Conservation (phyloP, 53 echinoderm and acorn worm species). For the Luidia sarsii region DNA sequence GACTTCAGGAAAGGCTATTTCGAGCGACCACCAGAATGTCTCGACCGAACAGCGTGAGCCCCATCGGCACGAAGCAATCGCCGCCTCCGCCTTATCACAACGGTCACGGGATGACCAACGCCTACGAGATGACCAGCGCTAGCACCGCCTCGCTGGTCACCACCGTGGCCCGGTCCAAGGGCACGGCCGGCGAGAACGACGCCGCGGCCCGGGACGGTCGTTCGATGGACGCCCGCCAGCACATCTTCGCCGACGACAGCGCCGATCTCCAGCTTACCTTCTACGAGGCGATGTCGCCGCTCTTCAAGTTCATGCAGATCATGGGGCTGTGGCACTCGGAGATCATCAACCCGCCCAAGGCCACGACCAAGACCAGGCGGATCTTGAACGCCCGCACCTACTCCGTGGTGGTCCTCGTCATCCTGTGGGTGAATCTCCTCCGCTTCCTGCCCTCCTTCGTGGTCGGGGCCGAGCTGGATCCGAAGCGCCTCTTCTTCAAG, state of each 20-base stretch:
- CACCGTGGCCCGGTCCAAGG: not conserved
- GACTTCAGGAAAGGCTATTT: too few relatives aligned
- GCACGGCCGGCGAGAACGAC: not conserved
- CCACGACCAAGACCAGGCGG: constrained; percentile 45
- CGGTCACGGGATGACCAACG: not conserved
- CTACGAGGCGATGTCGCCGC: constrained; percentile 67
- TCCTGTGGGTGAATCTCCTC: constrained; percentile 81
- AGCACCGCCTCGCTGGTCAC: not conserved
- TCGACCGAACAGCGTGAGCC: constrained; percentile 13
- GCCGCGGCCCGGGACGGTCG: too few relatives aligned
- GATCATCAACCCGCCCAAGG: constrained; percentile 52
- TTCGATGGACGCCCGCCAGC: not conserved
- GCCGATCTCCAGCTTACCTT: constrained; percentile 54
- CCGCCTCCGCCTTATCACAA: not conserved
- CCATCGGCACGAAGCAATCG: not conserved
- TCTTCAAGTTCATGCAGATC: constrained; percentile 69
- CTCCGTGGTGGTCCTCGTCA: constrained; percentile 59
- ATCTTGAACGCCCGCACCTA: constrained; percentile 78
- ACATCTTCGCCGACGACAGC: not conserved
- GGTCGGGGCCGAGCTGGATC: constrained; percentile 59
- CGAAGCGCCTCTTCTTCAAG: constrained; percentile 70
- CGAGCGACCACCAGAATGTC: constrained; percentile 18
- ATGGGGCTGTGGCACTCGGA: constrained; percentile 86
- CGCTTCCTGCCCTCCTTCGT: constrained; percentile 82
- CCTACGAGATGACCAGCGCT: constrained; percentile 21